phyloP scores from a whole-genome alignment of 37 sponge, comb jelly and placozoan genomes.

The Trichoplax adhaerens region DNA sequence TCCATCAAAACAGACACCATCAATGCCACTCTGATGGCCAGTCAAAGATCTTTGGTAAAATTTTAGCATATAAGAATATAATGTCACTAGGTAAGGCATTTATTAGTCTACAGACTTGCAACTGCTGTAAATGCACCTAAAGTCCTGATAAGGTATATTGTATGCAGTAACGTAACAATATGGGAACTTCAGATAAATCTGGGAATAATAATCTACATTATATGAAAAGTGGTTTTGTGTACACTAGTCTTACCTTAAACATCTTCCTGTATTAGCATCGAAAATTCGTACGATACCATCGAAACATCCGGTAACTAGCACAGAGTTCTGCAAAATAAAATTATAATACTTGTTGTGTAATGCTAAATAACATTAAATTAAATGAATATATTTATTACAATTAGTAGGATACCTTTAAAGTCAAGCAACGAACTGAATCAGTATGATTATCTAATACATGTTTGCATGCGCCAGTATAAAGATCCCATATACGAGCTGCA shows the following conservation, averaged over 20 bases:
- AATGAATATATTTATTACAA: conserved; percentile 4
- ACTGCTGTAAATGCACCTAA: too few relatives aligned
- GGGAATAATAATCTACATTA: neutral
- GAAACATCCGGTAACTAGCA: conserved; percentile 45
- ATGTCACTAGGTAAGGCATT: too few relatives aligned
- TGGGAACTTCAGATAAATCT: too few relatives aligned
- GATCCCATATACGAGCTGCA: conserved; percentile 45
- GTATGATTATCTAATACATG: conserved; percentile 43
- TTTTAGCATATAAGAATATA: too few relatives aligned
- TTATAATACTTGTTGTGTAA: neutral
- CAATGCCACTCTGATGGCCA: too few relatives aligned
- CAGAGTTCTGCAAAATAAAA: conserved; percentile 18
- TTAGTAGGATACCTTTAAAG: conserved; percentile 24
- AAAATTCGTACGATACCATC: conserved; percentile 56
- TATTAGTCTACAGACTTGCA: too few relatives aligned
- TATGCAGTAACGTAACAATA: too few relatives aligned
- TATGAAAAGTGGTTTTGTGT: neutral
- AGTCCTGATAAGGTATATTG: too few relatives aligned
- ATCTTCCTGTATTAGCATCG: conserved; percentile 33
- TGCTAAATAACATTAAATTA: conserved; percentile 6
- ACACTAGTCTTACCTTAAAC: conserved; percentile 15
- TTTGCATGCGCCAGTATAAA: conserved; percentile 18
- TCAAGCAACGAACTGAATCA: conserved; percentile 48
- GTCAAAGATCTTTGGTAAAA: too few relatives aligned
- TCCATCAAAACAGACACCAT: too few relatives aligned